These are phyloP conservation scores for Troides aeacus DNA, from an alignment of 2,888 invertebrate species.

Conservation along the genomic window DNA sequence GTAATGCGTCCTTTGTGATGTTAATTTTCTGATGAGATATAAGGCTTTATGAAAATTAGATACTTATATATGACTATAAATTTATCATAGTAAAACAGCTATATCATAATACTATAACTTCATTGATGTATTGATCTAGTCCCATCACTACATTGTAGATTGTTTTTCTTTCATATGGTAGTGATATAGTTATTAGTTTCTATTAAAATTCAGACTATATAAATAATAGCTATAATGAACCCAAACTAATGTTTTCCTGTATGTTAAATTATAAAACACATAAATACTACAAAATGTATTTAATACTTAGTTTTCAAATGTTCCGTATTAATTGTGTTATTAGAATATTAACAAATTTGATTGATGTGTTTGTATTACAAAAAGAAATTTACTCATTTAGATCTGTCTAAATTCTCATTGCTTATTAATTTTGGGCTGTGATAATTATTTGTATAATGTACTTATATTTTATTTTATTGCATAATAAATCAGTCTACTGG, in stretches of 20 bases:
- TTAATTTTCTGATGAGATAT: not conserved
- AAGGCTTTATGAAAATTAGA: not conserved
- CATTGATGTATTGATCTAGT: not conserved
- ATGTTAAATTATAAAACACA: not conserved
- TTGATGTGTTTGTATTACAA: not conserved
- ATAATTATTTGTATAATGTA: conserved; percentile 14
- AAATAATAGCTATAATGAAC: not conserved
- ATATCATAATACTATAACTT: not conserved
- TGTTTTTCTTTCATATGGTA: too few relatives aligned
- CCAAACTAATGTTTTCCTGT: not conserved
- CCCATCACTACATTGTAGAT: not conserved
- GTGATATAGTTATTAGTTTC: too few relatives aligned
- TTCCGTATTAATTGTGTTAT: not conserved
- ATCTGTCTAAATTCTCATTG: conserved; percentile 1
- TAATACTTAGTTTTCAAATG: not conserved
- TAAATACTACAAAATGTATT: too few relatives aligned
- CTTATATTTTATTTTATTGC: not conserved
- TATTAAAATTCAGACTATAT: not conserved
- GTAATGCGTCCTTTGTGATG: not conserved
- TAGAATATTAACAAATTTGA: not conserved
- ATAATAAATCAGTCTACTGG: not conserved
- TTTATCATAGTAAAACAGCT: not conserved
- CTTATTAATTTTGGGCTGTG: conserved; percentile 24
- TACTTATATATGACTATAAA: not conserved
- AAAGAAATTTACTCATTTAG: not conserved